Conservation (phyloP, 92 coral and sea anemone species). For the Epizoanthus fatuus region DNA sequence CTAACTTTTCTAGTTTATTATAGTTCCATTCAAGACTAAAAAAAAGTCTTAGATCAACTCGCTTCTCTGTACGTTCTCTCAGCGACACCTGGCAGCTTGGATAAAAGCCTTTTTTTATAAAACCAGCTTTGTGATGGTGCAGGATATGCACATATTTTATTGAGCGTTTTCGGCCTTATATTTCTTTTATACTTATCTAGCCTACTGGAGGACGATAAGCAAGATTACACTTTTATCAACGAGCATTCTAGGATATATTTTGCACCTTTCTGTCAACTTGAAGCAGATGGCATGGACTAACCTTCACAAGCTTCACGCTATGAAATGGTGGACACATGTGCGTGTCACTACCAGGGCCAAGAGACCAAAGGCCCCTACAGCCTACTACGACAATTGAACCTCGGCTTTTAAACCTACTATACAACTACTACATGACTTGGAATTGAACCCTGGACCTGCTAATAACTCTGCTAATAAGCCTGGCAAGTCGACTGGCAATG, state of each 20-base stretch:
- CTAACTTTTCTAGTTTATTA: too few species aligned
- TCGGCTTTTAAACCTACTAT: constrained; percentile 60
- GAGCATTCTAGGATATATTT: constrained; percentile 18
- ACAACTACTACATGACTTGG: constrained; percentile 64
- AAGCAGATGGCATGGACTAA: constrained; percentile 16
- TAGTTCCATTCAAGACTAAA: too few species aligned
- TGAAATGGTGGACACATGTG: constrained; percentile 53
- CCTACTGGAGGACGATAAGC: not conserved
- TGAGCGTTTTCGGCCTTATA: not conserved
- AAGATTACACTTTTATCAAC: not conserved
- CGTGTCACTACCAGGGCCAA: constrained; percentile 39
- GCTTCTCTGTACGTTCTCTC: too few species aligned
- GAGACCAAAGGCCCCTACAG: constrained; percentile 48
- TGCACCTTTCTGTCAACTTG: constrained; percentile 13
- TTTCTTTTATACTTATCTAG: not conserved
- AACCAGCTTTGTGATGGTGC: too few species aligned
- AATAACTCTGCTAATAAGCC: constrained; percentile 1
- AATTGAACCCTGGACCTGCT: constrained; percentile 65
- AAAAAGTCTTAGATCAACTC: too few species aligned
- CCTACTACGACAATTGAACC: constrained; percentile 60
- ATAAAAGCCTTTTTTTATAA: too few species aligned
- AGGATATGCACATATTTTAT: too few species aligned
- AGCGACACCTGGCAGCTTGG: too few species aligned
- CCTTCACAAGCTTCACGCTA: not conserved
- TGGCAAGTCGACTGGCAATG: constrained; percentile 43